phyloP scores from a whole-genome alignment of 2,888 invertebrate genomes.

The Tetramorium bicarinatum region DNA sequence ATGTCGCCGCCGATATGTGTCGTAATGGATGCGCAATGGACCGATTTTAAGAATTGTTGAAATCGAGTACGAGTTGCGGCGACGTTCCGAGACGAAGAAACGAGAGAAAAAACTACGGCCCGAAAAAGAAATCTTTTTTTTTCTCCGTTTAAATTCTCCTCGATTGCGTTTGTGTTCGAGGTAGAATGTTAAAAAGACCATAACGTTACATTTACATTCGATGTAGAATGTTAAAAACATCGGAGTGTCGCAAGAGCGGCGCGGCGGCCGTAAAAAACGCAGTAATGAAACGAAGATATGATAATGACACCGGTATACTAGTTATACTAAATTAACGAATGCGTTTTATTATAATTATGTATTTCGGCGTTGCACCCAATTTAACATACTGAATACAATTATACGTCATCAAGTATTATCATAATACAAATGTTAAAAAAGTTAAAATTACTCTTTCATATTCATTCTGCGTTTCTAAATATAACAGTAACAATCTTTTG shows the following conservation, averaged over 20 bases:
- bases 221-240: conserved; percentile 17
- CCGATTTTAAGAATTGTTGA: not conserved
- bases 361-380: not conserved
- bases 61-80: not conserved
- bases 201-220: conserved; percentile 5
- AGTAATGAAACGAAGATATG: conserved; percentile 28
- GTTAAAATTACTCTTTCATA: not conserved
- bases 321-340: not conserved
- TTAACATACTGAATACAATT: not conserved
- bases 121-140: not conserved
- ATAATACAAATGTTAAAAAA: not conserved
- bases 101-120: not conserved
- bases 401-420: not conserved
- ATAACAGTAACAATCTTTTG: not conserved
- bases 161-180: conserved; percentile 2
- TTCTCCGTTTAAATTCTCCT: not conserved
- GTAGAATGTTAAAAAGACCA: not conserved
- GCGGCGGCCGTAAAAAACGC: not conserved
- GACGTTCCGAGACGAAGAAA: not conserved
- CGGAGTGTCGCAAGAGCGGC: conserved; percentile 1
- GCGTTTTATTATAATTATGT: not conserved
- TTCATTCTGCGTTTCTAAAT: not conserved
- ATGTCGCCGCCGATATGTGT: not conserved
- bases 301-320: not conserved
- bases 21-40: not conserved